Evolutionary conservation across 2,888 invertebrate genomes (phyloP), one percentile per base, ranked within the genome.

Genomic region (Tenthredo amoena): DNA sequence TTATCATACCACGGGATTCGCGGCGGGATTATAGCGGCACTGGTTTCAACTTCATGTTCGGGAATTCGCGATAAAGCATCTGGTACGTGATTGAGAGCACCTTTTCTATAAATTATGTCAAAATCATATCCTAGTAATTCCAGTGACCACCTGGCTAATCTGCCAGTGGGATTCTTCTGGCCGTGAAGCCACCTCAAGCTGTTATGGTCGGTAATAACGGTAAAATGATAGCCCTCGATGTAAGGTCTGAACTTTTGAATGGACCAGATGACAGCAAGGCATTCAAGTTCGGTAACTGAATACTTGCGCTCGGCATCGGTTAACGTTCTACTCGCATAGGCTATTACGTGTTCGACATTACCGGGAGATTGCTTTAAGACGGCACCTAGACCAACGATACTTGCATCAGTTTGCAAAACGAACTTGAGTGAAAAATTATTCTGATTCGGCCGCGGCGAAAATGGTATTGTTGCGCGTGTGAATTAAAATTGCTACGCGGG

Each of bases 181-280:
- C 85, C 87, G 5, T 86, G 84, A 1, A 90, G 74, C 90, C 89
- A 91, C 2, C 81, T 55, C 0, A 90, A 72, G 18, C 87, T 87
- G n/a, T 77, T 58, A 21, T 90, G 90, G 34, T 90, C 89, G 0
- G 89, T 91, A 0, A 90, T 86, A 0, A 90, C 90, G 0, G 72
- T 88, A 71, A 91, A 91, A 1, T 84, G 76, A 7, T 86, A 84
- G 0, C 89, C 90, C 58, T 90, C 89, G 0, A 90, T 10, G 71
- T 90, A 91, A 0, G 85, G 79, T 0, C 89, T 43, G 15, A 88
- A 90, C 58, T 88, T 88, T 3, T 87, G 81, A 0, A 90, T 85
- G 0, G 86, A 84, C 87, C 87, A 89, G 0, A 89, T 12, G 0
- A 91, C 86, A 0, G 89, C 89, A 0, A 90, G 77, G 58, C 89